phyloP scores from a whole-genome alignment of 2,113 vertebrate genomes.

The Vidua chalybeata region DNA sequence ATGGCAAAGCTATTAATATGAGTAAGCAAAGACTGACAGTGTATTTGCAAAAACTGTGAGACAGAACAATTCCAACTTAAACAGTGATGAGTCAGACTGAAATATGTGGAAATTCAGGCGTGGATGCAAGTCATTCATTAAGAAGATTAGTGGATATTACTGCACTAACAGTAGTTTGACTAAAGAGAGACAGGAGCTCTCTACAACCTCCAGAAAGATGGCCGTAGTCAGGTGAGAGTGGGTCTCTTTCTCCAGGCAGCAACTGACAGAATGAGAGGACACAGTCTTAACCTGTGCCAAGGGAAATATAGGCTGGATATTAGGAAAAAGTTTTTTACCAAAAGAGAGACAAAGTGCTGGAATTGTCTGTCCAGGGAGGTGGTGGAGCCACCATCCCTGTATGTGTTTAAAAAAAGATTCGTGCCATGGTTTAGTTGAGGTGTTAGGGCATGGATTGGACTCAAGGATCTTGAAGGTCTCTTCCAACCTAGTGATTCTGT shows the following conservation, averaged over 20 bases:
- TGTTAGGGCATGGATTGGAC: not conserved
- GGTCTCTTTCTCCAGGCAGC: not conserved
- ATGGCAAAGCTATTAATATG: not conserved
- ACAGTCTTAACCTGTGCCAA: not conserved
- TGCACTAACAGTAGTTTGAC: not conserved
- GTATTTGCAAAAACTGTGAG: not conserved
- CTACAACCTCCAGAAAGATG: not conserved
- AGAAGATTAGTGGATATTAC: not conserved
- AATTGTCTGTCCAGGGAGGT: not conserved
- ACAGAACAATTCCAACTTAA: not conserved
- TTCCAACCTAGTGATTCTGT: not conserved
- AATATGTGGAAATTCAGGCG: not conserved
- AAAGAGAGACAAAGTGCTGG: not conserved
- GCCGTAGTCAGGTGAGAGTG: too few relatives aligned
- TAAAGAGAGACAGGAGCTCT: not conserved
- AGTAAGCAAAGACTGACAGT: not conserved
- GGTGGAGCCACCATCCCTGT: too few relatives aligned
- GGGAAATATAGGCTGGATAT: not conserved
- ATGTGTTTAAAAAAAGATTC: too few relatives aligned
- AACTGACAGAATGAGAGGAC: not conserved
- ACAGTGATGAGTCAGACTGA: not conserved
- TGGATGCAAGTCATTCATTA: not conserved
- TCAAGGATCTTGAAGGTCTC: not conserved
- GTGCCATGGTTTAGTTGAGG: not conserved
- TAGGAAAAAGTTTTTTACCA: not conserved